Conservation (phyloP, 2,888 invertebrate species). For the Netelia melanura region DNA sequence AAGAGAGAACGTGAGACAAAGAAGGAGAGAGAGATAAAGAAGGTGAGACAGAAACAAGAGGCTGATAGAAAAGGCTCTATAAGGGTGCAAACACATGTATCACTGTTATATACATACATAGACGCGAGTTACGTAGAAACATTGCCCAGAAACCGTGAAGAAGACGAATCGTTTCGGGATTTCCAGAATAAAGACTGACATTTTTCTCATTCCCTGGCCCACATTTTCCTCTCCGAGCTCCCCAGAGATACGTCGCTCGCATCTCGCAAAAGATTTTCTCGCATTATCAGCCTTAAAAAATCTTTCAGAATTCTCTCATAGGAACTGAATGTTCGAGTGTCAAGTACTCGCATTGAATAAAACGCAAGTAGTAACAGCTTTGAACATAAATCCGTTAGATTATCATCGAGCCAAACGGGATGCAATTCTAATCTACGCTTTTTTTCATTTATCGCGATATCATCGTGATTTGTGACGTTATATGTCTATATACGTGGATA, state of each 20-base stretch:
- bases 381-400: not conserved
- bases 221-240: conserved; percentile 16
- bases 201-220: conserved; percentile 49
- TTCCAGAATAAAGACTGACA: conserved; percentile 53
- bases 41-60: conserved; percentile 29
- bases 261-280: conserved; percentile 50
- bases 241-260: conserved; percentile 16
- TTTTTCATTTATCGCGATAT: conserved; percentile 25
- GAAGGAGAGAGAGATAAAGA: conserved; percentile 36
- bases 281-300: conserved; percentile 33
- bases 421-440: conserved; percentile 4
- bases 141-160: conserved; percentile 55
- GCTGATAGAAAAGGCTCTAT: too few species aligned
- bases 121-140: conserved; percentile 53
- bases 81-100: not conserved
- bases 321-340: not conserved
- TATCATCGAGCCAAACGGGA: conserved; percentile 23
- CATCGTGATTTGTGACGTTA: not conserved
- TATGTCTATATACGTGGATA: not conserved
- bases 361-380: not conserved
- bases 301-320: conserved; percentile 21
- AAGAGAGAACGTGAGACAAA: conserved; percentile 49
- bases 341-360: not conserved
- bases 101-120: conserved; percentile 14
- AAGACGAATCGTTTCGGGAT: conserved; percentile 63